Base-by-base conservation (phyloP, 1,140 invertebrate species). In the Drosophila yakuba region DNA sequence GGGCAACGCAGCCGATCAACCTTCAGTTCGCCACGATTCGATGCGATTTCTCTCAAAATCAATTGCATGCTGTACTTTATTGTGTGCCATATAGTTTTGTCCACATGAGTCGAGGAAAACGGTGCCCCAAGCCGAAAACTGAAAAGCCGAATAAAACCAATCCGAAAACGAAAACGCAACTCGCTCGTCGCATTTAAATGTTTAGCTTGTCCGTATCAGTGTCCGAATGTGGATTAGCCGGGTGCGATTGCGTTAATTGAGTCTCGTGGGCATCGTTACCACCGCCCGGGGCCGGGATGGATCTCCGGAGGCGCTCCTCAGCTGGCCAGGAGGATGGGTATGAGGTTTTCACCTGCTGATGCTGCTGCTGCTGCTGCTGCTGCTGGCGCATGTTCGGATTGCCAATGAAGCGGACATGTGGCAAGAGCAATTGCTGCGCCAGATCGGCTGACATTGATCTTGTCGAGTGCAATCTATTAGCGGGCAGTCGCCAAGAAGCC, bases 381-480 rank as follows among this genome's bases (percentile, higher is more conserved):
- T 35, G 25, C 59, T 75, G 88, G 74, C 74, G 68, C 78, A 89
- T 74, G 73, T 39, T 48, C 39, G 80, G 80, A 69, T 59, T 84
- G 74, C 58, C 74, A 80, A 83, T 84, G 68, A 76, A 71, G 60
- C 68, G 74, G 57, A 80, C 51, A 36, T 17, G 47, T 36, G 48
- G 77, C 54, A 56, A 63, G 44, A 58, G 67, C 67, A 39, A 38
- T 47, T 61, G 68, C 45, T 61, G 57, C 50, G 61, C 76, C 75
- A 58, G 66, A 78, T 86, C 61, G 58, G 75, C 71, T 80, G 86
- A 76, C 86, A 89, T 90, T 90, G 90, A 91, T 91, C 82, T 90
- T 78, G 88, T 80, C 63, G 86, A 71, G 59, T 73, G 88, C 63
- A 89, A 91, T 89, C 89, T 89, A 91, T 91, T 89, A 66, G 89